Percentiles rank a stretch among this genome's conserved stretches.
Conservation (phyloP, 1,140 invertebrate species). For the Cydia amplana region DNA sequence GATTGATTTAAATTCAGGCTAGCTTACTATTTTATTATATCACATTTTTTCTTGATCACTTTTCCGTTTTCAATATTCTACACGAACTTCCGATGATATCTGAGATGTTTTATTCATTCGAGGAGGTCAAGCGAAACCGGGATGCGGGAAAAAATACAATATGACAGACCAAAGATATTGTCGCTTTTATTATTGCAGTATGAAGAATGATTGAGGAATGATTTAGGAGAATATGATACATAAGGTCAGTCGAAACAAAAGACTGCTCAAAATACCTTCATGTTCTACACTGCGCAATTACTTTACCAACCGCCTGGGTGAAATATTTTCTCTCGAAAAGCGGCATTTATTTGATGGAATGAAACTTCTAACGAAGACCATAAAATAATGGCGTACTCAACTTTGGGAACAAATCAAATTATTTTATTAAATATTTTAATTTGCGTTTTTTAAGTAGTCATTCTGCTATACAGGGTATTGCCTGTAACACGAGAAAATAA, state of each 20-base stretch:
- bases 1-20: not conserved
- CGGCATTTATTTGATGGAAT: no score
- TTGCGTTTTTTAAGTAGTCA: no score
- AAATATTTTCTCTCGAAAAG: no score
- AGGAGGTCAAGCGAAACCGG: slow-evolving; percentile 1
- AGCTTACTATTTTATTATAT: slow-evolving; percentile 13
- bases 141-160: slow-evolving; percentile 8
- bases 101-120: slow-evolving; percentile 19
- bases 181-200: not conserved
- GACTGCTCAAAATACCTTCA: no score
- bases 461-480: no score
- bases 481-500: no score
- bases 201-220: not conserved
- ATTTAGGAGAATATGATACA: not conserved
- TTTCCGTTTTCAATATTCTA: slow-evolving; percentile 16
- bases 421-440: no score
- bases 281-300: no score
- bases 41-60: slow-evolving; percentile 10
- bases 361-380: no score
- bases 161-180: slow-evolving; percentile 10
- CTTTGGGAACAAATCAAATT: no score
- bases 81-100: slow-evolving; percentile 5
- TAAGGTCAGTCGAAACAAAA: not conserved
- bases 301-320: no score
- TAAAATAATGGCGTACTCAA: no score